Conservation (phyloP, 2,888 invertebrate genomes). For the Troilus luridus region DNA sequence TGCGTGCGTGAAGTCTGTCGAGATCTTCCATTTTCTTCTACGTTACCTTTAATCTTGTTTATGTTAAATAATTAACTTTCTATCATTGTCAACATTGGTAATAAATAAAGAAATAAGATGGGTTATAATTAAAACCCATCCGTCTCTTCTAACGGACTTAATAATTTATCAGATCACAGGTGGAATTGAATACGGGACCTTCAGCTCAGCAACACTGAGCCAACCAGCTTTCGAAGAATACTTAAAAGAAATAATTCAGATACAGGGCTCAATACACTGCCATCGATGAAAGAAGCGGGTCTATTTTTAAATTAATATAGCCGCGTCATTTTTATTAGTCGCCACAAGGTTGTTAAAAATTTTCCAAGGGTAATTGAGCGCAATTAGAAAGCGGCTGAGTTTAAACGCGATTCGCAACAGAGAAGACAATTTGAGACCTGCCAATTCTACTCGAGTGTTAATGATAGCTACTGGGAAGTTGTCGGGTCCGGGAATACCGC, state of each 20-base stretch:
- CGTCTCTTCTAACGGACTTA: too few relatives aligned
- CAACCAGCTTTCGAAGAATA: too few relatives aligned
- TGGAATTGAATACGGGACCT: too few relatives aligned
- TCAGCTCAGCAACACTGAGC: too few relatives aligned
- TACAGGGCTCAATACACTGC: not conserved
- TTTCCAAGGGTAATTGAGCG: constrained; percentile 16
- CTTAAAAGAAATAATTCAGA: not conserved
- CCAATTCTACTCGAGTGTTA: not conserved
- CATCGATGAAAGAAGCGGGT: not conserved
- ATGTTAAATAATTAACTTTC: too few relatives aligned
- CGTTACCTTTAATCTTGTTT: too few relatives aligned
- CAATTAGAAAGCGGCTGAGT: constrained; percentile 43
- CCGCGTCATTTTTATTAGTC: constrained; percentile 1
- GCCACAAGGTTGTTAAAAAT: not conserved
- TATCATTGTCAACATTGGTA: too few relatives aligned
- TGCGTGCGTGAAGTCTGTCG: too few relatives aligned
- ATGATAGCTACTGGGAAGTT: constrained; percentile 2
- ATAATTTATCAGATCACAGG: too few relatives aligned
- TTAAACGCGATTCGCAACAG: constrained; percentile 3
- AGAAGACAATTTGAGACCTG: not conserved
- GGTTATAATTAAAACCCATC: too few relatives aligned
- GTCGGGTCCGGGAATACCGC: constrained; percentile 40
- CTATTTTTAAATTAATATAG: constrained; percentile 13
- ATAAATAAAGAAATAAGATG: too few relatives aligned
- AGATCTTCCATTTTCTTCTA: too few relatives aligned